Evolutionary conservation across 2,797 vertebrate species (phyloP).

Genomic region (Lepilemur septentrionalis): DNA sequence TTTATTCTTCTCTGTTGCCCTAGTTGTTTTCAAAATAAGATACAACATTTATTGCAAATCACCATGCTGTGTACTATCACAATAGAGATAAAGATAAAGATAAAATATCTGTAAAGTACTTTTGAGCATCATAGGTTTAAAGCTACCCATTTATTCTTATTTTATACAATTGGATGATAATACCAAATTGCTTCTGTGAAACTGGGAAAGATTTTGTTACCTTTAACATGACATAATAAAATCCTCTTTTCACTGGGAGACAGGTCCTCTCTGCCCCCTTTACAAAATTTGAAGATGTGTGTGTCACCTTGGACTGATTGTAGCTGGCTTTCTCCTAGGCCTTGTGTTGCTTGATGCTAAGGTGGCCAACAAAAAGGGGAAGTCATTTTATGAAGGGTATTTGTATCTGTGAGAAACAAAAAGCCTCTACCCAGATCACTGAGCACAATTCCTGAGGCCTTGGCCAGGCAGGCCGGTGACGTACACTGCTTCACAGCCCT

Average conservation of each 20-base stretch:
- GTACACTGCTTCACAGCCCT: no score
- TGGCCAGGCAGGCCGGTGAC: not conserved
- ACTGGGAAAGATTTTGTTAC: not conserved
- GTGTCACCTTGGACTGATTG: not conserved
- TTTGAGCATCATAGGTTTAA: not conserved
- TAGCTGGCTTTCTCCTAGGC: not conserved
- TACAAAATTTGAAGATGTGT: not conserved
- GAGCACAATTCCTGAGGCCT: no score
- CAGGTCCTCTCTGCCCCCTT: not conserved
- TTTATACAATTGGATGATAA: slow-evolving; percentile 22
- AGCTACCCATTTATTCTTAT: slow-evolving; percentile 41
- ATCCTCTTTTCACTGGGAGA: not conserved
- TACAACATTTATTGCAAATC: not conserved
- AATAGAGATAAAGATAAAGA: not conserved
- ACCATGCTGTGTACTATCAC: not conserved
- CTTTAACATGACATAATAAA: not conserved
- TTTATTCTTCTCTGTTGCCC: slow-evolving; percentile 43
- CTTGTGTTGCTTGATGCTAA: not conserved
- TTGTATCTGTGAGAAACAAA: not conserved
- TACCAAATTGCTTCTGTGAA: slow-evolving; percentile 9
- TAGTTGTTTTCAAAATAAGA: slow-evolving; percentile 25
- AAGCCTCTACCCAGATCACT: not conserved
- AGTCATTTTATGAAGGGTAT: not conserved
- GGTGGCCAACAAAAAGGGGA: not conserved
- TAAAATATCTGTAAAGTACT: not conserved